A percentile compares a stretch with the other conserved stretches of the same genome.
These are phyloP conservation scores for Spea multiplicata DNA, from an alignment of 2,113 vertebrate genomes.

Conservation along the genomic window DNA sequence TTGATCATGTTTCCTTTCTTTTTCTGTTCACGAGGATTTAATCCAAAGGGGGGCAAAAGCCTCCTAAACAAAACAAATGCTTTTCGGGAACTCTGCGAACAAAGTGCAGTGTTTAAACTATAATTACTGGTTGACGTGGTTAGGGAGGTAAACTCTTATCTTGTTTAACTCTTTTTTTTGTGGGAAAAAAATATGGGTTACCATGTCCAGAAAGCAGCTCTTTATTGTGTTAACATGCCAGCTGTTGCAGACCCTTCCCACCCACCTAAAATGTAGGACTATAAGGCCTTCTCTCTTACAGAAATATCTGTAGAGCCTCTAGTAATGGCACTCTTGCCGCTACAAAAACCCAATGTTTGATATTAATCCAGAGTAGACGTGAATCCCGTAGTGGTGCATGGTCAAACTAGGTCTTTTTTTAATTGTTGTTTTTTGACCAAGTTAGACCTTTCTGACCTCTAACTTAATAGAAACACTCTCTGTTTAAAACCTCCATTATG, in stretches of 20 bases:
- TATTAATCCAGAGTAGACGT: not conserved
- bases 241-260: not conserved
- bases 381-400: not conserved
- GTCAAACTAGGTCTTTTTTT: not conserved
- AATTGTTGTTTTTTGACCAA: not conserved
- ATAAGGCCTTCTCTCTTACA: not conserved
- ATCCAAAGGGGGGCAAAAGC: constrained; percentile 4
- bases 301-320: too few species aligned
- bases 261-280: not conserved
- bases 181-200: too few species aligned
- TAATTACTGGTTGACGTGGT: constrained; percentile 1
- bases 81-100: constrained; percentile 15
- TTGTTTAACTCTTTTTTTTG: too few species aligned
- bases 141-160: not conserved
- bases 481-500: not conserved
- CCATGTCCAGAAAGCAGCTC: not conserved
- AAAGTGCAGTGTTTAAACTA: not conserved
- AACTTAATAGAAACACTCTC: not conserved
- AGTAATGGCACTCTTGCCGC: not conserved
- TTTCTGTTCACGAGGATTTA: constrained; percentile 23
- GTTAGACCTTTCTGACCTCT: not conserved
- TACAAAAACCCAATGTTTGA: not conserved
- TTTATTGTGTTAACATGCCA: not conserved
- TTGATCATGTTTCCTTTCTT: constrained; percentile 20
- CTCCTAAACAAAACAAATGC: constrained; percentile 21